Evolutionary conservation across 1,140 invertebrate genomes (phyloP).

Genomic region (Drosophila miranda): DNA sequence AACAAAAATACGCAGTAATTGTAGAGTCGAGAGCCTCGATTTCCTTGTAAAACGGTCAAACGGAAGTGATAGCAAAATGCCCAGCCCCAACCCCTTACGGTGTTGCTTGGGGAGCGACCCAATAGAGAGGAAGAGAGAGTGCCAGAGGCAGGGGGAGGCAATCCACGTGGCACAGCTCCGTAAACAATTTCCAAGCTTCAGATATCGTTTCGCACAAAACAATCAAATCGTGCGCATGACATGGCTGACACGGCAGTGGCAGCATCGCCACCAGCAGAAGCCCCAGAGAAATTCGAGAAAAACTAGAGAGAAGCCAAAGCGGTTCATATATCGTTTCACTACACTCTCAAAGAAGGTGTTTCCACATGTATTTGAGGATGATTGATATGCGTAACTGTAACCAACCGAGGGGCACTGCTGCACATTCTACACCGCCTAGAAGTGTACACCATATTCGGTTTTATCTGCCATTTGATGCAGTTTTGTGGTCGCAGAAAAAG

Average conservation of each 20-base stretch:
- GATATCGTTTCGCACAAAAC: conserved; percentile 56
- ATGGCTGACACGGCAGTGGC: conserved; percentile 36
- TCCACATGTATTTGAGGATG: neutral
- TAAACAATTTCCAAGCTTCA: conserved; percentile 28
- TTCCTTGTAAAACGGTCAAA: conserved; percentile 64
- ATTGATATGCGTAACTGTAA: neutral
- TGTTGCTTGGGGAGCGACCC: no score
- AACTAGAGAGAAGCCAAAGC: conserved; percentile 6
- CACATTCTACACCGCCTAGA: no score
- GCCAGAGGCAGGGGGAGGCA: neutral
- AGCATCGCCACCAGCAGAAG: conserved; percentile 5
- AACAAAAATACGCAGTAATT: conserved; percentile 47
- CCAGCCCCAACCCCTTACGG: neutral
- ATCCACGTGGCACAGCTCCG: conserved; percentile 35
- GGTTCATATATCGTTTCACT: no score
- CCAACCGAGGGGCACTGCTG: no score
- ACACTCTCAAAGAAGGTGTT: no score
- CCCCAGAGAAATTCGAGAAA: conserved; percentile 17
- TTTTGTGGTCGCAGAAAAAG: conserved; percentile 52
- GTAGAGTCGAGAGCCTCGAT: conserved; percentile 35
- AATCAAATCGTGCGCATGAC: conserved; percentile 42
- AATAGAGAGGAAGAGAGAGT: neutral
- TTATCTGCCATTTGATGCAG: no score
- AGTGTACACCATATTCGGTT: no score
- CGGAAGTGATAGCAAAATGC: conserved; percentile 66